phyloP scores from a whole-genome alignment of 1,140 invertebrate species.

The Diachasma alloeum region DNA sequence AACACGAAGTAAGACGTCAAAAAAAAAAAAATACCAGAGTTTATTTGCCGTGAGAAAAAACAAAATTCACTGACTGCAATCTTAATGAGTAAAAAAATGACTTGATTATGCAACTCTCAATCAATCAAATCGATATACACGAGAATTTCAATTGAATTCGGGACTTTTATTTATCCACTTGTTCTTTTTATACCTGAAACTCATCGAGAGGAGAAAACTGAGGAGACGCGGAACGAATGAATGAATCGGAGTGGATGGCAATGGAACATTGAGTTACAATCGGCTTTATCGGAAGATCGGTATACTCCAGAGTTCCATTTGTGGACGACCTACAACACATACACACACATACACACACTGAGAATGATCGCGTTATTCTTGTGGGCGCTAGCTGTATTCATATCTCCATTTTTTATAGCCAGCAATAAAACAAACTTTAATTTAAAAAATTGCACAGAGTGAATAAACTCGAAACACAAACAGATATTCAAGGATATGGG shows the following conservation, averaged over 20 bases:
- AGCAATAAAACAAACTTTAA: neutral
- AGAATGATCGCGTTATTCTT: neutral
- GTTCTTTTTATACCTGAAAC: neutral
- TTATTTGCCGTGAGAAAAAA: slow-evolving; percentile 22
- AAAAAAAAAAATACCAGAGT: slow-evolving; percentile 15
- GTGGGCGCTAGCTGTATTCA: neutral
- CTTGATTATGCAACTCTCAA: slow-evolving; percentile 14
- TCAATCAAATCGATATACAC: slow-evolving; percentile 17
- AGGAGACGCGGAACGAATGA: slow-evolving; percentile 13
- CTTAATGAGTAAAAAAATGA: neutral
- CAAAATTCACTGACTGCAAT: slow-evolving; percentile 1
- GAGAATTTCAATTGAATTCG: slow-evolving; percentile 21
- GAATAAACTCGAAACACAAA: neutral
- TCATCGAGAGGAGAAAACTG: slow-evolving; percentile 15
- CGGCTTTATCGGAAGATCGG: slow-evolving; percentile 1
- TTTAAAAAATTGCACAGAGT: neutral
- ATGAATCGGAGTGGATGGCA: neutral
- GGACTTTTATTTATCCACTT: neutral
- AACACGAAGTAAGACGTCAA: slow-evolving; percentile 6
- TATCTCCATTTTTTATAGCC: neutral
- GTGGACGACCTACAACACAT: neutral
- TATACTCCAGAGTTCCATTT: neutral
- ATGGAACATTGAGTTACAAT: slow-evolving; percentile 14
- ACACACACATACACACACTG: too few relatives aligned
- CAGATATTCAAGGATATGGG: neutral